Conservation (phyloP, 2,797 vertebrate genomes). For the Malacoctenus gilli region DNA sequence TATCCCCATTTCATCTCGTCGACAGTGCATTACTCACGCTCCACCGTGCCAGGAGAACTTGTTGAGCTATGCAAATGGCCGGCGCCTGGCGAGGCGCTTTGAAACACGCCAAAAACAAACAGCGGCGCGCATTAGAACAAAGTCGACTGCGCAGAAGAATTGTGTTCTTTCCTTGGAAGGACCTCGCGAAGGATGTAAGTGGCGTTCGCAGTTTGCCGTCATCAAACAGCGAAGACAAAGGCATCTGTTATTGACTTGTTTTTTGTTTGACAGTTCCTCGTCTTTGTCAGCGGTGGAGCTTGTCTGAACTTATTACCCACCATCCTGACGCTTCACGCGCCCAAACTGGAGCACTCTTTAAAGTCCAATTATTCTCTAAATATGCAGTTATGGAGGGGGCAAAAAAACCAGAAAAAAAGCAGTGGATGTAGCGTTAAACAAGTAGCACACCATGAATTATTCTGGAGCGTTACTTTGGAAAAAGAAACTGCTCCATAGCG, state of each 20-base stretch:
- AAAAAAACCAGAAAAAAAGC: too few relatives aligned
- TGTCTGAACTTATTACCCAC: too few relatives aligned
- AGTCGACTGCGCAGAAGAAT: slow-evolving; percentile 13
- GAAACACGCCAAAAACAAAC: slow-evolving; percentile 42
- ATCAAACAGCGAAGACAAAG: slow-evolving; percentile 23
- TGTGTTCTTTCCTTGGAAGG: slow-evolving; percentile 22
- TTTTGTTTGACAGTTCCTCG: slow-evolving; percentile 11
- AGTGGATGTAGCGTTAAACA: too few relatives aligned
- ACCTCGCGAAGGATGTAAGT: slow-evolving; percentile 13
- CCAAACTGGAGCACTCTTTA: too few relatives aligned
- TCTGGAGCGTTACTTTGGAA: too few relatives aligned
- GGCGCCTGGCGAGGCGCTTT: slow-evolving; percentile 37
- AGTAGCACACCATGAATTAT: too few relatives aligned
- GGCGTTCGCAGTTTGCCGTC: slow-evolving; percentile 12
- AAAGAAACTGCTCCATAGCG: too few relatives aligned
- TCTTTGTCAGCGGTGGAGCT: too few relatives aligned
- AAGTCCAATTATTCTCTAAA: too few relatives aligned
- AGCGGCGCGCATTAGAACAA: slow-evolving; percentile 38
- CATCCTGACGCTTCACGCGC: too few relatives aligned
- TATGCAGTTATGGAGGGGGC: too few relatives aligned
- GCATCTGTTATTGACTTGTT: neutral
- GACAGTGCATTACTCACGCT: slow-evolving; percentile 24
- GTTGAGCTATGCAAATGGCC: slow-evolving; percentile 48
- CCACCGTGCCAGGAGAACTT: slow-evolving; percentile 37
- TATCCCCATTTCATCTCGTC: slow-evolving; percentile 42